A percentile compares a stretch with the other conserved stretches of the same genome.
phyloP scores from a whole-genome alignment of 2,113 vertebrate species.

The Brevimyrus niger region DNA sequence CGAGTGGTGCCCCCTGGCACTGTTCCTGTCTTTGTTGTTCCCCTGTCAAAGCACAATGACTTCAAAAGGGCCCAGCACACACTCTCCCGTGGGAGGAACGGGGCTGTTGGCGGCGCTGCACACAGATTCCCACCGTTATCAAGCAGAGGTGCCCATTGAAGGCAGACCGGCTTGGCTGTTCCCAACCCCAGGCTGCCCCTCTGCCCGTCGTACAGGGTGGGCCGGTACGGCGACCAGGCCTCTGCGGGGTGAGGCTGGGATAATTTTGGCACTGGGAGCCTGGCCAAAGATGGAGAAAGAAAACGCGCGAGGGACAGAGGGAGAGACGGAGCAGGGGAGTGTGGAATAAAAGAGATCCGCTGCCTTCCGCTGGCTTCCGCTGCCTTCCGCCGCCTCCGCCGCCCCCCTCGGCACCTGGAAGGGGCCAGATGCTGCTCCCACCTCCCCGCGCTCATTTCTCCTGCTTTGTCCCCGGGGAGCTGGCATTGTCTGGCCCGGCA shows the following conservation, averaged over 20 bases:
- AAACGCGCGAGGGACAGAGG: neutral
- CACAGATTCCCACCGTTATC: conserved; percentile 43
- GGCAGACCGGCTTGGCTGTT: conserved; percentile 33
- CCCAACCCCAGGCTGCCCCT: conserved; percentile 30
- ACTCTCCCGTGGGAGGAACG: conserved; percentile 34
- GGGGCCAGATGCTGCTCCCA: conserved; percentile 11
- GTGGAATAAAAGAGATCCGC: neutral
- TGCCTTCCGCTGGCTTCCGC: neutral
- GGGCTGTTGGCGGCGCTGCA: conserved; percentile 26
- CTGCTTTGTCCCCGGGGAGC: conserved; percentile 47
- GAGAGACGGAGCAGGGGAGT: conserved; percentile 20
- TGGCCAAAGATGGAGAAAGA: conserved; percentile 43
- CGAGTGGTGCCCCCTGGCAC: neutral
- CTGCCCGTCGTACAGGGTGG: neutral
- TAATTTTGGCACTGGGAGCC: conserved; percentile 40
- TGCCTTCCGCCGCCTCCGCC: neutral
- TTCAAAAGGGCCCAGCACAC: conserved; percentile 37
- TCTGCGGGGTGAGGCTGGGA: conserved; percentile 29
- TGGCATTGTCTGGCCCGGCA: conserved; percentile 39
- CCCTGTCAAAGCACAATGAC: conserved; percentile 34
- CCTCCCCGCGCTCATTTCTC: conserved; percentile 32
- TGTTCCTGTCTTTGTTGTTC: conserved; percentile 11
- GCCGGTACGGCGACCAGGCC: neutral
- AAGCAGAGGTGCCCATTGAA: conserved; percentile 42
- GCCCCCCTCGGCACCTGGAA: conserved; percentile 13